Base-by-base conservation (phyloP, 2,888 invertebrate genomes). In the Lacanobia oleracea region DNA sequence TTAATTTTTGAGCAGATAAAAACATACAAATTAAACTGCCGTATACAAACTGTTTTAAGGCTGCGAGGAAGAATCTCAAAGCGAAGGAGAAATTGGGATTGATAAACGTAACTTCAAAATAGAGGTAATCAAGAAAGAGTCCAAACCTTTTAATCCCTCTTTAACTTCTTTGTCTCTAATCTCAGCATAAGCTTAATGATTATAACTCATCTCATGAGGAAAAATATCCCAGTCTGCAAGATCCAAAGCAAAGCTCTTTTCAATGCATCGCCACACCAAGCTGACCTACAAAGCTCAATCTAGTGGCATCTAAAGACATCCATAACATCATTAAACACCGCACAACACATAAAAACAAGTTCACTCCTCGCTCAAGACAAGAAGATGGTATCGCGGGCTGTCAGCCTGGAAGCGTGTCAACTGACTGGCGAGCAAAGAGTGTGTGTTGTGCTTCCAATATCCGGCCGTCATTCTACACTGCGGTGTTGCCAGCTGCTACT, bases 361-460 rank as follows among this genome's bases (percentile, higher is more conserved):
- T 63, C 59, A 50, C 21, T 18, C 2, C 56, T 40, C 57, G 59
- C 33, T 12, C 59, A 71, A 70, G 67, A 70, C 67, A 73, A 77
- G 82, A 37, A 77, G 81, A 83, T 85, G 4, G 37, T 81, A 86
- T 84, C 84, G 54, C n/a, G 48, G 45, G 18, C 43, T 40, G 68
- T 60, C 66, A 71, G 6, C 33, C 18, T 78, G 76, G 72, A 84
- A 86, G 67, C 67, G n/a, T 83, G 84, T 83, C 84, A 73, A 37
- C 61, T 43, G 64, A 53, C 61, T 43, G 62, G 63, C 72, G 23
- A 61, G 84, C 77, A 77, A 83, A 81, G 84, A 81, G 84, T 86
- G 59, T 83, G 78, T 82, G 84, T 77, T 78, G 73, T 77, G 86
- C 69, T 77, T 76, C 82, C 77, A 85, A 85, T 85, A 85, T 85